phyloP scores from a whole-genome alignment of 1,140 invertebrate species.

The Lasioglossum baleicum region DNA sequence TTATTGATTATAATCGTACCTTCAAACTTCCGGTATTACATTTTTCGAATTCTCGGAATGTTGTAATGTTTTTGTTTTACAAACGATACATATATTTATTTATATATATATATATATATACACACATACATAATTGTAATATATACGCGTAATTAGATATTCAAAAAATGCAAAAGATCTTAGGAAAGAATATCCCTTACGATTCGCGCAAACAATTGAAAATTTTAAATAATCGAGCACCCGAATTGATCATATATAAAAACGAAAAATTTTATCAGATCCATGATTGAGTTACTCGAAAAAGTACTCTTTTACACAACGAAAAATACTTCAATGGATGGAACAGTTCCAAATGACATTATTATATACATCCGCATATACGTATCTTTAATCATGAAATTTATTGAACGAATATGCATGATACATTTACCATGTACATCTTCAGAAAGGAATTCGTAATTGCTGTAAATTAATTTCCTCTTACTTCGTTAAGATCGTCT shows the following conservation, averaged over 20 bases:
- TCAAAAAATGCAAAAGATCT: neutral
- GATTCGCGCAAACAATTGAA: neutral
- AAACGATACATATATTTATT: slow-evolving; percentile 10
- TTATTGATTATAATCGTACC: too few relatives aligned
- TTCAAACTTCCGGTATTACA: neutral
- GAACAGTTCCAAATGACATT: slow-evolving; percentile 32
- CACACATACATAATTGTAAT: slow-evolving; percentile 2
- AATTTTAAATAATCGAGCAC: neutral
- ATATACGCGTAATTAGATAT: neutral
- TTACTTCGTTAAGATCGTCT: neutral
- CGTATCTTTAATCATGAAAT: slow-evolving; percentile 43
- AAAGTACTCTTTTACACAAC: neutral
- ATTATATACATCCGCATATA: slow-evolving; percentile 33
- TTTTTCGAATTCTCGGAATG: slow-evolving; percentile 44
- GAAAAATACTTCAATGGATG: slow-evolving; percentile 32
- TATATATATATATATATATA: neutral
- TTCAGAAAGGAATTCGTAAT: slow-evolving; percentile 30
- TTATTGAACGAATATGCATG: slow-evolving; percentile 48
- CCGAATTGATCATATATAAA: neutral
- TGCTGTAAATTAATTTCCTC: slow-evolving; percentile 29
- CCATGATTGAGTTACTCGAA: neutral
- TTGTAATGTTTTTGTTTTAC: slow-evolving; percentile 27
- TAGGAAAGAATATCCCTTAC: neutral
- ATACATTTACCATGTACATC: slow-evolving; percentile 49
- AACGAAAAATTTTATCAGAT: slow-evolving; percentile 3